Conservation (phyloP, 2,888 invertebrate species). For the Blastobasis lacticolella region DNA sequence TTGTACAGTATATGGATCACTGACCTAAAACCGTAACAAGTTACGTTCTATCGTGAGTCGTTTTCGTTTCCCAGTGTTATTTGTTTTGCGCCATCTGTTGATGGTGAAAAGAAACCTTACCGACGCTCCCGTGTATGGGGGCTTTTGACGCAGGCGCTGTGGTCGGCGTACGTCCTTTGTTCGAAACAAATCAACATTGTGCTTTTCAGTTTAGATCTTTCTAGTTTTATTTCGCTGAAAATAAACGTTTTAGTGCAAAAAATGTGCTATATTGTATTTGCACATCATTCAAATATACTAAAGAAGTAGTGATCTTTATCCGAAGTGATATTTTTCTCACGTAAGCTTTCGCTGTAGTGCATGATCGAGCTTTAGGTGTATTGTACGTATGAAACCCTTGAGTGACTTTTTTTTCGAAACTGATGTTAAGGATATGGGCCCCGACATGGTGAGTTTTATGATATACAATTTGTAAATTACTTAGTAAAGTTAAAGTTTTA, state of each 20-base stretch:
- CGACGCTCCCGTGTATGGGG: slow-evolving; percentile 55
- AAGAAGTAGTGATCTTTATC: slow-evolving; percentile 36
- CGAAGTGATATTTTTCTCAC: slow-evolving; percentile 36
- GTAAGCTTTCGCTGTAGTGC: slow-evolving; percentile 51
- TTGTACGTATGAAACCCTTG: slow-evolving; percentile 79
- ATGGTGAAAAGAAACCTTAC: slow-evolving; percentile 26
- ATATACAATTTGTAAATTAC: slow-evolving; percentile 28
- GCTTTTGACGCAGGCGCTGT: slow-evolving; percentile 70
- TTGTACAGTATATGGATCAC: no score
- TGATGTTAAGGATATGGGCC: slow-evolving; percentile 87
- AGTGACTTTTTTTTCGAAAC: slow-evolving; percentile 79
- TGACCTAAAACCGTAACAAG: no score
- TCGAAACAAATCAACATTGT: slow-evolving; percentile 73
- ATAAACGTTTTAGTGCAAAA: slow-evolving; percentile 41
- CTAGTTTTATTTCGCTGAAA: slow-evolving; percentile 39
- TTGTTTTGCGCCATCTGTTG: slow-evolving; percentile 52
- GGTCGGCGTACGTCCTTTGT: slow-evolving; percentile 72
- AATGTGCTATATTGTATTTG: slow-evolving; percentile 38
- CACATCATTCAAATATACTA: slow-evolving; percentile 28
- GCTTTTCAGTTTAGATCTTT: slow-evolving; percentile 57
- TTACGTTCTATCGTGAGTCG: no score
- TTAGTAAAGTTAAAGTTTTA: slow-evolving; percentile 40
- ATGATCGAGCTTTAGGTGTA: slow-evolving; percentile 62
- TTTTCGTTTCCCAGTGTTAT: no score
- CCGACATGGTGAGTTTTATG: slow-evolving; percentile 81